Evolutionary conservation across 92 coral and sea anemone genomes (phyloP).

Genomic region (Galaxea fascicularis): DNA sequence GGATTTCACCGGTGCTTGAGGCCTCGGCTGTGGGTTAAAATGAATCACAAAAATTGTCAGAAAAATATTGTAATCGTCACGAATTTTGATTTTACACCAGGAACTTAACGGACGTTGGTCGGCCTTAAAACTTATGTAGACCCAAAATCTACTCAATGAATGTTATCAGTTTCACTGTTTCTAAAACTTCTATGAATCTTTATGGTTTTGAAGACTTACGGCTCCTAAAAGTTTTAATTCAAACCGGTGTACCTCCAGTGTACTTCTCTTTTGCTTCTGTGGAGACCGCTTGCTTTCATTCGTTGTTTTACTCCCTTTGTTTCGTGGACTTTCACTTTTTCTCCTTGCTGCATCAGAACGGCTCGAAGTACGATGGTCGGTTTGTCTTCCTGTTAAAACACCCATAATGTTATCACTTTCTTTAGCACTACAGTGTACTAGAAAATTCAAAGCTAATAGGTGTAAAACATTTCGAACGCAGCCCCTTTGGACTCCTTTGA

Average conservation of each 20-base stretch:
- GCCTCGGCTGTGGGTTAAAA: neutral
- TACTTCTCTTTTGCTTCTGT: neutral
- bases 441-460: neutral
- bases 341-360: neutral
- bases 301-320: neutral
- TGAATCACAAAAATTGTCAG: neutral
- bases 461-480: no score
- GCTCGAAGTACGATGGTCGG: conserved; percentile 1
- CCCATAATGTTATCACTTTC: neutral
- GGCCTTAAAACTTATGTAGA: no score
- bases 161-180: no score
- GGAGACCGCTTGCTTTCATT: neutral
- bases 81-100: no score
- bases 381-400: conserved; percentile 21
- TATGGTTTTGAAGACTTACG: no score
- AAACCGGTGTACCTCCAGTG: neutral
- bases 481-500: no score
- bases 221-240: neutral
- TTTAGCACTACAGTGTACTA: neutral
- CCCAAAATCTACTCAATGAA: no score
- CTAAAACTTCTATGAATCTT: no score
- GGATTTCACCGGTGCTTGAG: neutral
- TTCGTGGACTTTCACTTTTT: neutral
- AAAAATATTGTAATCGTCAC: neutral
- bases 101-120: no score